A percentile compares a stretch with the other conserved stretches of the same genome.
Evolutionary conservation across 2,797 vertebrate genomes (phyloP).

Genomic region (Steatocranus sp.): DNA sequence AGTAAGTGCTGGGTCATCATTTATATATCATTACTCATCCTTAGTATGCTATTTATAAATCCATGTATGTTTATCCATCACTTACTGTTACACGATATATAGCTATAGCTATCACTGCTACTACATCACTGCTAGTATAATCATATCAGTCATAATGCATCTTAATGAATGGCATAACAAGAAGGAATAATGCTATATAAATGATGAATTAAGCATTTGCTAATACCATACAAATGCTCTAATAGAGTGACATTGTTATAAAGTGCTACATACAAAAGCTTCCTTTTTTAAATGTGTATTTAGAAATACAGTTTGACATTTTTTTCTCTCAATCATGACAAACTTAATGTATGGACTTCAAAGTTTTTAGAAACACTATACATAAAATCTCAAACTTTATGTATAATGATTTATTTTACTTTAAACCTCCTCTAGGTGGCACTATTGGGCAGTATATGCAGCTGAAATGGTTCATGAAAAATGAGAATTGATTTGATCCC

Average conservation of each 20-base stretch:
- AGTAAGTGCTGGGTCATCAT: not conserved
- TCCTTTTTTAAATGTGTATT: not conserved
- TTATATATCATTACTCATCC: not conserved
- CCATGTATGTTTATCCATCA: not conserved
- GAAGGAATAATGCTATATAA: not conserved
- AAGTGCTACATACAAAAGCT: not conserved
- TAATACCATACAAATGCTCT: not conserved
- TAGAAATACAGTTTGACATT: not conserved
- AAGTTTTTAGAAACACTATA: not conserved
- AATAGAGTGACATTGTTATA: not conserved
- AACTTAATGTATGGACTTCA: not conserved
- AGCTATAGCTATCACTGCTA: not conserved
- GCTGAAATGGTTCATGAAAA: not conserved
- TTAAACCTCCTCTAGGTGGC: conserved; percentile 32
- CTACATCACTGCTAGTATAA: not conserved
- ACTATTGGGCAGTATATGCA: conserved; percentile 6
- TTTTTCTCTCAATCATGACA: not conserved
- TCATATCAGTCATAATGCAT: fast-evolving
- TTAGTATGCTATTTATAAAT: not conserved
- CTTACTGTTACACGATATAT: fast-evolving
- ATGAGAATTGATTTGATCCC: not conserved
- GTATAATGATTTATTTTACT: not conserved
- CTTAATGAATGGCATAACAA: not conserved
- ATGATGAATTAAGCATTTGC: not conserved
- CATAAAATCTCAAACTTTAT: not conserved